Percentiles rank a stretch among this genome's conserved stretches.
Conservation (phyloP, 2,888 invertebrate genomes). For the Entomobrya proxima region DNA sequence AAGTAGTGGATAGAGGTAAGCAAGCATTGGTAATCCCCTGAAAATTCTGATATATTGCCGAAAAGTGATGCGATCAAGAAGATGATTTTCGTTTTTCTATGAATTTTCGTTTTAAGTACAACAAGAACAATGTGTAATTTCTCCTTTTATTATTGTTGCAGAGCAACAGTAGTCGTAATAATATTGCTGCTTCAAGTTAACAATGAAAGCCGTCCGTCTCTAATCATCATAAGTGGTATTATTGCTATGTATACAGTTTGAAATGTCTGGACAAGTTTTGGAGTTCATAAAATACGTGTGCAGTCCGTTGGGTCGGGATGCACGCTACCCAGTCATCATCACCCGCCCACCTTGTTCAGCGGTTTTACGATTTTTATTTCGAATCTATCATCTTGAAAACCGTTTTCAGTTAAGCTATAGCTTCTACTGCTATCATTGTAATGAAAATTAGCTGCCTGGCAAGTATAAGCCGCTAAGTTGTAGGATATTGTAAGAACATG, state of each 20-base stretch:
- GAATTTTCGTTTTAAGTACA: slow-evolving; percentile 9
- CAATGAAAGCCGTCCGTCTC: not conserved
- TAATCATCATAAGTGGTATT: not conserved
- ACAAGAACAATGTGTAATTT: too few relatives aligned
- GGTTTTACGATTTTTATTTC: slow-evolving; percentile 24
- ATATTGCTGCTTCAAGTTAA: not conserved
- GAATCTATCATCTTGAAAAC: not conserved
- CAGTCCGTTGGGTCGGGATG: not conserved
- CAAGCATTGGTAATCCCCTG: not conserved
- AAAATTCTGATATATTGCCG: not conserved
- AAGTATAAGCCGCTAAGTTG: too few relatives aligned
- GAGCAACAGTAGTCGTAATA: not conserved
- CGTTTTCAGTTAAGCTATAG: not conserved
- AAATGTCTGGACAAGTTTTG: slow-evolving; percentile 20
- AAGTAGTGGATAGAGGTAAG: not conserved
- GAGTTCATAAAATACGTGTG: slow-evolving; percentile 20
- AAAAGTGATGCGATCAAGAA: not conserved
- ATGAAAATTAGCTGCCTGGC: too few relatives aligned
- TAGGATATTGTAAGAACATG: too few relatives aligned
- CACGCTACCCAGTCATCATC: slow-evolving; percentile 32
- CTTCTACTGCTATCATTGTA: too few relatives aligned
- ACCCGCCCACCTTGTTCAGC: slow-evolving; percentile 61
- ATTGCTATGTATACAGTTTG: not conserved
- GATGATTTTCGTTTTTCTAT: slow-evolving; percentile 15
- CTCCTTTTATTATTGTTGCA: not conserved